Evolutionary conservation across 2,888 invertebrate species (phyloP), one percentile per base, ranked within the genome.

Genomic region (Ectemnius continuus): DNA sequence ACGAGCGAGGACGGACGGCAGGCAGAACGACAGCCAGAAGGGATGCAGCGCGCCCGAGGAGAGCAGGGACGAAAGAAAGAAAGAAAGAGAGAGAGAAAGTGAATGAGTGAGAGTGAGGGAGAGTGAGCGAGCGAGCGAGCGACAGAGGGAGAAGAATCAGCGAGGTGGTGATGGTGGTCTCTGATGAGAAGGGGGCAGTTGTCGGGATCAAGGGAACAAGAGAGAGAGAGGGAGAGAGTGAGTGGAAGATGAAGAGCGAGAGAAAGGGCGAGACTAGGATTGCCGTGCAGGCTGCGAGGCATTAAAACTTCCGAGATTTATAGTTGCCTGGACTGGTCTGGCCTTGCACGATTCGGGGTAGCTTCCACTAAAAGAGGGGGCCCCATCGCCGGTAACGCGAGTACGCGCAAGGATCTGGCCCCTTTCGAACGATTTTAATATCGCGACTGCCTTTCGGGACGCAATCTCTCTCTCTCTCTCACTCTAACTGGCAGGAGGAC

Each of bases 281-380:
- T 66, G 63, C 70, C 76, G 83, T 82, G 86, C 87, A 88, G 88
- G 82, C 88, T 88, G 88, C 87, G 78, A 84, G 88, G 86, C 88
- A 89, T 88, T 88, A 89, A 88, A 89, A 87, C 87, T 87, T 86
- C 74, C 83, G 87, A 89, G 90, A 90, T 90, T 90, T 90, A 90
- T 90, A 88, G 88, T 88, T 83, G 85, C 77, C 75, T 76, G 77
- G 82, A 83, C 83, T 83, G 79, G 83, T 79, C 83, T 82, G 76
- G 82, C 74, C 70, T 75, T 68, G 72, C 70, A 80, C 80, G 78
- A 78, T 83, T 83, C 82, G 84, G 83, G 83, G 83, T 83, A 68
- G 82, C 83, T 83, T 78, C 76, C 68, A 81, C 71, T 76, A 70
- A 77, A 84, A 81, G 48, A 60, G 71, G 78, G 82, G 75, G 74